Evolutionary conservation across 2,797 vertebrate genomes (phyloP), one percentile per base, ranked within the genome.

Genomic region (Sternarchorhynchus goeldii): DNA sequence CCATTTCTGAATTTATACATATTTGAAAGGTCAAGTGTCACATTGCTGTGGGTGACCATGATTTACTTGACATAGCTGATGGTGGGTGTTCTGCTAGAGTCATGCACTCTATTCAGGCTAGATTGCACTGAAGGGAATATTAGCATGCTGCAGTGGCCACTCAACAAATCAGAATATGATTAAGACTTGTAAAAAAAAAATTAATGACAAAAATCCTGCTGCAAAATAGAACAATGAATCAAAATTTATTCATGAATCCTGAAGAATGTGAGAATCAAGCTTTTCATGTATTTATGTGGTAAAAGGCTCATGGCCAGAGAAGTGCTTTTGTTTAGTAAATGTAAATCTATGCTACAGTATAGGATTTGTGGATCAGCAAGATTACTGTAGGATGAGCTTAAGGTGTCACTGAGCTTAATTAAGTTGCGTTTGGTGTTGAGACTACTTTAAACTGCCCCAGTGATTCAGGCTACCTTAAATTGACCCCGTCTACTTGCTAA

Each of bases 1-100:
- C 88, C 87, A 89, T 89, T 89, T 91, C 89, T 89, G 85, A 88
- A 90, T 90, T 89, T 90, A 89, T 88, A 90, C 90, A 85, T 90
- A 89, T 90, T 90, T 75, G 89, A 91, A 91, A 91, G 82, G 84
- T 91, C 88, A 91, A 89, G 89, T 82, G 84, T 86, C 85, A 88
- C 88, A 91, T 91, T 89, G 86, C 89, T 92, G 91, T 88, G 90
- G 91, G 87, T 89, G 85, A 87, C 90, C 89, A 88, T 85, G 85
- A 86, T 88, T 88, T 87, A 91, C 86, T 91, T 90, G 89, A 79
- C 88, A 88, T 89, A 89, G 85, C 83, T 85, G 90, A 87, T 86
- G 89, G 90, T 91, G 80, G 78, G 86, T 87, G 83, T 90, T 84
- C 86, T 88, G 87, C 69, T 50, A 62, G 36, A 67, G 41, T 21